phyloP scores from a whole-genome alignment of 2,797 vertebrate species.

The Emydoidea blandingii region DNA sequence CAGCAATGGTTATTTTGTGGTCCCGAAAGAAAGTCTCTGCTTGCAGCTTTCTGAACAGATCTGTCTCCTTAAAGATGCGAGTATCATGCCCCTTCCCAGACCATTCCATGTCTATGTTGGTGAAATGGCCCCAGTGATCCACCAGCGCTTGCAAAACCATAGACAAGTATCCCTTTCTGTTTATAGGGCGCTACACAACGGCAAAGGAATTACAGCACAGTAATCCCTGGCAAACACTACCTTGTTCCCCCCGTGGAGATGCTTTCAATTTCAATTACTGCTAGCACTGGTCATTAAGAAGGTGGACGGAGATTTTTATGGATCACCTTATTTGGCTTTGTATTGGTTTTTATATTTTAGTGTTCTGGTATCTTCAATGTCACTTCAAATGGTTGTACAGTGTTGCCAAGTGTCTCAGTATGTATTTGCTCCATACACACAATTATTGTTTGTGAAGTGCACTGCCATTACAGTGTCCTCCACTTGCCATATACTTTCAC shows the following conservation, averaged over 20 bases:
- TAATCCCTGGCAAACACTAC: background rate
- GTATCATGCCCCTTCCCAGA: no score
- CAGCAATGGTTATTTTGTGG: no score
- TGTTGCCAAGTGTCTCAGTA: background rate
- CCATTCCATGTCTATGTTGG: no score
- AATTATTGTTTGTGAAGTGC: background rate
- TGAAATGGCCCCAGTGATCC: no score
- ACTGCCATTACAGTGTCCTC: background rate
- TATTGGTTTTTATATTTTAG: background rate
- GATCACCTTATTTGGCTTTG: background rate
- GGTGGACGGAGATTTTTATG: background rate
- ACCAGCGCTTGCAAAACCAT: no score
- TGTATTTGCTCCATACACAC: background rate
- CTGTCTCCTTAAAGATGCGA: no score
- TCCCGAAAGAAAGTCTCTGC: no score
- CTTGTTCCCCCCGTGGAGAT: background rate
- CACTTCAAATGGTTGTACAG: background rate
- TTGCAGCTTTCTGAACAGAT: no score
- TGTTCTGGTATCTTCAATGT: background rate
- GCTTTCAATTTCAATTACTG: background rate
- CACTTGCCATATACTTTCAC: background rate
- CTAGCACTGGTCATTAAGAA: background rate
- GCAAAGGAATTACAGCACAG: background rate
- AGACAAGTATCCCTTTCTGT: no score
- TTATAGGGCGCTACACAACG: no score